phyloP scores from a whole-genome alignment of 2,113 vertebrate genomes.

The Raja brachyura region DNA sequence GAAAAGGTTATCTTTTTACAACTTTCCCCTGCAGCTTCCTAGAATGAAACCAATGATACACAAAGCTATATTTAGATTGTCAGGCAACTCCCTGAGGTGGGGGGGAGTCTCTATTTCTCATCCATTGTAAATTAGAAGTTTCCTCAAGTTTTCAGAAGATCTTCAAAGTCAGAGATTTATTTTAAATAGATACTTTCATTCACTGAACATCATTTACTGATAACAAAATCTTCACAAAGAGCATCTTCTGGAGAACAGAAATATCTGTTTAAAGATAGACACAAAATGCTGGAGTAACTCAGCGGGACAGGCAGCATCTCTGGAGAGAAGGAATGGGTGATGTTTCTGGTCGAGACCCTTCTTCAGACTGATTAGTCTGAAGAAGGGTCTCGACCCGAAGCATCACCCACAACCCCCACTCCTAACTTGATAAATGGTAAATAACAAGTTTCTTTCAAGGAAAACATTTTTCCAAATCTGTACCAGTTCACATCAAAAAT shows the following conservation, averaged over 20 bases:
- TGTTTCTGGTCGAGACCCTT: too few species aligned
- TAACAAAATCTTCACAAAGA: neutral
- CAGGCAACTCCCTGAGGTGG: neutral
- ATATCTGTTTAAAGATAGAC: too few species aligned
- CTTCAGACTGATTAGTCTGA: too few species aligned
- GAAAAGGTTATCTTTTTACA: slow-evolving; percentile 22
- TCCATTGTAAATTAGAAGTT: neutral
- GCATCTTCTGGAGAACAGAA: neutral
- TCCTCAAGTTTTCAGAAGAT: neutral
- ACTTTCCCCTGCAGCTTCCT: neutral
- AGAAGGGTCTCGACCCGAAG: too few species aligned
- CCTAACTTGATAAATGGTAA: neutral
- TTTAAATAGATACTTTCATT: neutral
- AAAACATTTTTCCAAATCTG: neutral
- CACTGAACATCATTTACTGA: neutral
- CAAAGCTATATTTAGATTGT: neutral
- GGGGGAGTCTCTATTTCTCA: neutral
- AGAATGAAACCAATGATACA: slow-evolving; percentile 8
- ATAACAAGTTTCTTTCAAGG: neutral
- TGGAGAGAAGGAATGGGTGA: too few species aligned
- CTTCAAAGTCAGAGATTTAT: neutral
- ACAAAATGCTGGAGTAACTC: too few species aligned
- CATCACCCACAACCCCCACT: too few species aligned
- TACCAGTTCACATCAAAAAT: neutral
- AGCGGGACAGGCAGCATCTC: too few species aligned